Evolutionary conservation across 2,797 vertebrate genomes (phyloP).

Genomic region (Helarctos malayanus): DNA sequence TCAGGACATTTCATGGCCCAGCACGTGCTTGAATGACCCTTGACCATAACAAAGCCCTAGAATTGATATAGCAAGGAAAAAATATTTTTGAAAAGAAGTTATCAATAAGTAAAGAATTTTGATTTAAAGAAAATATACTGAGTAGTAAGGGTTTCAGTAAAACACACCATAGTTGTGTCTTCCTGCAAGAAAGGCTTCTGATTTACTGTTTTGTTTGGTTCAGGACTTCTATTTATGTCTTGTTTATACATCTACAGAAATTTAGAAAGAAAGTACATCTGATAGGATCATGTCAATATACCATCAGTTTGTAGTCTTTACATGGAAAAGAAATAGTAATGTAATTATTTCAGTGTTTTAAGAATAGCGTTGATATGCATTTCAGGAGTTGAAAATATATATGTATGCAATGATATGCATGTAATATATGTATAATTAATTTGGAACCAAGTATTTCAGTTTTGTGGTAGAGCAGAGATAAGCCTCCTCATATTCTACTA

Average conservation of each 20-base stretch:
- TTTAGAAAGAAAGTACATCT: background rate
- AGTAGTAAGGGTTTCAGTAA: background rate
- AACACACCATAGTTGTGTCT: slow-evolving; percentile 33
- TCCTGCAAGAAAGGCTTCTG: background rate
- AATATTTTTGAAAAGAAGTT: slow-evolving; percentile 45
- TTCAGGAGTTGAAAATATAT: background rate
- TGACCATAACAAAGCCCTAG: slow-evolving; percentile 47
- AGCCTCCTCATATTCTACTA: background rate
- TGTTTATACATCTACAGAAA: background rate
- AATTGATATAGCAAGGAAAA: slow-evolving; percentile 45
- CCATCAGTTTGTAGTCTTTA: background rate
- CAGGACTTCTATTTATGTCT: background rate
- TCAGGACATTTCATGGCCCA: slow-evolving; percentile 49
- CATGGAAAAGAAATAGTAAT: background rate
- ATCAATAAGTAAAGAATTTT: slow-evolving; percentile 61
- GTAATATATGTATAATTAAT: background rate
- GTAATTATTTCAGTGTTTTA: background rate
- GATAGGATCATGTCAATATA: background rate
- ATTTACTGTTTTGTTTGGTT: slow-evolving; percentile 21
- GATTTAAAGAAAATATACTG: slow-evolving; percentile 36
- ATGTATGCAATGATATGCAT: too few species aligned
- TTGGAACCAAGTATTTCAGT: background rate
- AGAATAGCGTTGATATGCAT: background rate
- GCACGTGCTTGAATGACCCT: slow-evolving; percentile 1
- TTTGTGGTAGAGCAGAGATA: background rate